Evolutionary conservation across 2,797 vertebrate genomes (phyloP), one percentile per base, ranked within the genome.

Genomic region (Hydrocynus forskahlii): DNA sequence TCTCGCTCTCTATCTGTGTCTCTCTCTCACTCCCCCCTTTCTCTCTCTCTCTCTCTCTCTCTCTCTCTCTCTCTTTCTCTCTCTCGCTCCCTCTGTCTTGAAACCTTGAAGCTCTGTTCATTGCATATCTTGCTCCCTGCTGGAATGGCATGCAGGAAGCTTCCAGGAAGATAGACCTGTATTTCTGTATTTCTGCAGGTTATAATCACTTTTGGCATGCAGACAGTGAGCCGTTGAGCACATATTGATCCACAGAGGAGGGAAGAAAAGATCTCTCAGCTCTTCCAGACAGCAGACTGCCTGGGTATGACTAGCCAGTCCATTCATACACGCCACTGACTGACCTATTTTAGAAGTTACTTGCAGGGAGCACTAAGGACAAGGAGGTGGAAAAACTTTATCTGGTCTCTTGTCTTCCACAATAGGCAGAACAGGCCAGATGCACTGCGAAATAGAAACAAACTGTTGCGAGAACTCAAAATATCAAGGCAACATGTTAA

Each of bases 201-300:
- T 74, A 83, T 83, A 86, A 85, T 88, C 80, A 78, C 60, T 29
- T 82, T 78, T 76, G 81, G 81, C 84, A 83, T 79, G 79, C 76
- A 85, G 80, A 78, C 82, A 73, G 80, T 55, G 83, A 86, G 76
- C 78, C 77, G 77, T 79, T 75, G 76, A 83, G 76, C 75, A 74
- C 75, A 21, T 85, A 86, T 86, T 63, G 83, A 86, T 86, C 82
- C 80, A 80, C 78, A 83, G 62, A 79, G 54, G 60, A 70, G 82
- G 83, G 76, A 84, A 82, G 81, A 86, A 86, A 85, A 82, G 77
- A 78, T 83, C 48, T 83, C 79, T 75, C 80, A 76, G 62, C 75
- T 81, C 69, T 66, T 82, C 68, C 67, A 83, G 85, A 83, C 82
- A 76, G 76, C 25, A 14, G 29, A 35, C 63, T 78, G 79, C 76